Evolutionary conservation across 2,888 invertebrate species (phyloP).

Genomic region (Meganola albula): DNA sequence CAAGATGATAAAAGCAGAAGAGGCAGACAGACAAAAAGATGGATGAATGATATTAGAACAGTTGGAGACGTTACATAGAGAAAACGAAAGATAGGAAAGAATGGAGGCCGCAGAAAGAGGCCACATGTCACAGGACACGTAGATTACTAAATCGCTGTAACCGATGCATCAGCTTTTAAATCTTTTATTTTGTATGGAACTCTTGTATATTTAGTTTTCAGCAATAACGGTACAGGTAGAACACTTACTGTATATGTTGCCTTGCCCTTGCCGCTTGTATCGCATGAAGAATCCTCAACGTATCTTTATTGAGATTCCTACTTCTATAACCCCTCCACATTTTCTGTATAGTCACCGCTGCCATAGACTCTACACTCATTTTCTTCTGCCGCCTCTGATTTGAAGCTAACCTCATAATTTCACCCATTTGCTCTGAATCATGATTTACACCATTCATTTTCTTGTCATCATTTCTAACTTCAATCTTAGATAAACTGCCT

Average conservation of each 20-base stretch:
- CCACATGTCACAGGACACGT: too few species aligned
- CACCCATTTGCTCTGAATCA: conserved; percentile 42
- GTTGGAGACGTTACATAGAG: too few species aligned
- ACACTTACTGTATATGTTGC: conserved; percentile 87
- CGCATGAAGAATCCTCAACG: conserved; percentile 80
- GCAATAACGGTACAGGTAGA: too few species aligned
- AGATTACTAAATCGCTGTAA: too few species aligned
- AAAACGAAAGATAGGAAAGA: too few species aligned
- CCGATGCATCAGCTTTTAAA: too few species aligned
- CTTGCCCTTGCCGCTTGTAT: conserved; percentile 87
- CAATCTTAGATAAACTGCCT: conserved; percentile 52
- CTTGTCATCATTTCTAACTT: conserved; percentile 41
- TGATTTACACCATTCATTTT: conserved; percentile 52
- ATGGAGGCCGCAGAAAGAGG: too few species aligned
- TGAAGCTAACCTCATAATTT: conserved; percentile 57
- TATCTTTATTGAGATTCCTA: conserved; percentile 83
- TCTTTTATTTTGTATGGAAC: too few species aligned
- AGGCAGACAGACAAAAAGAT: too few species aligned
- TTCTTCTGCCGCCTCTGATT: conserved; percentile 65
- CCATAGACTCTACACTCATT: conserved; percentile 58
- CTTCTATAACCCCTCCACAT: conserved; percentile 91
- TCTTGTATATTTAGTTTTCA: too few species aligned
- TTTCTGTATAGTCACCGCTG: conserved; percentile 90
- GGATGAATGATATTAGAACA: too few species aligned
- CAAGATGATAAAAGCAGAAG: too few species aligned